A percentile compares a stretch with the other conserved stretches of the same genome.
These are phyloP conservation scores for Drosophila mimica DNA, from an alignment of 2,888 invertebrate species.

Conservation along the genomic window DNA sequence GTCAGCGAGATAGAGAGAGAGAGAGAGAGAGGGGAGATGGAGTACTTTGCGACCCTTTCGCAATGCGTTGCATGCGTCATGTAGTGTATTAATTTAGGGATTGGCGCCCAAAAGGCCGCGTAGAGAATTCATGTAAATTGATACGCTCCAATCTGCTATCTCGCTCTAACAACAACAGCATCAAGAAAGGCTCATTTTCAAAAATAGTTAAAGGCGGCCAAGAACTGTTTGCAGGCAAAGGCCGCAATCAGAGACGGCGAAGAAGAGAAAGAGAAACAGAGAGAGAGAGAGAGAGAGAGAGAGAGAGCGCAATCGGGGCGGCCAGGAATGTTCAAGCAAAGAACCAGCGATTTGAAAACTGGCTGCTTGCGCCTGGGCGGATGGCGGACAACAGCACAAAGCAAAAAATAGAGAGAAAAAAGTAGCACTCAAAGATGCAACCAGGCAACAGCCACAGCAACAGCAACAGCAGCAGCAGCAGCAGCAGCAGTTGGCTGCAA, in stretches of 20 bases:
- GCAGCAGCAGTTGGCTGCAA: slow-evolving; percentile 42
- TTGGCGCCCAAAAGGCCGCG: slow-evolving; percentile 79
- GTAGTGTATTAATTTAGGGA: slow-evolving; percentile 70
- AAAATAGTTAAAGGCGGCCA: slow-evolving; percentile 71
- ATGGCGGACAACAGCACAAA: slow-evolving; percentile 56
- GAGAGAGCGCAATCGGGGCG: slow-evolving; percentile 33
- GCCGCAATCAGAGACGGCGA: slow-evolving; percentile 19
- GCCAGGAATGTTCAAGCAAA: slow-evolving; percentile 61
- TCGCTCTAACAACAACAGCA: slow-evolving; percentile 47
- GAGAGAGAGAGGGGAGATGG: not conserved
- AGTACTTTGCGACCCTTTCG: slow-evolving; percentile 28
- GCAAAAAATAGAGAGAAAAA: slow-evolving; percentile 33
- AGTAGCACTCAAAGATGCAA: slow-evolving; percentile 77
- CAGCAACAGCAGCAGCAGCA: slow-evolving; percentile 11
- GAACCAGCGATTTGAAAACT: slow-evolving; percentile 71
- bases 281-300: slow-evolving; percentile 15
- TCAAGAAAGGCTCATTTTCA: slow-evolving; percentile 50
- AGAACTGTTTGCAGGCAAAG: slow-evolving; percentile 55
- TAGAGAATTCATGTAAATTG: slow-evolving; percentile 76
- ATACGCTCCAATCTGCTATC: slow-evolving; percentile 61
- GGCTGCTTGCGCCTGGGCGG: slow-evolving; percentile 49
- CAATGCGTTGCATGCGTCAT: slow-evolving; percentile 27
- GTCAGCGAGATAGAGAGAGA: not conserved
- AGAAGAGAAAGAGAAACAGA: slow-evolving; percentile 7
- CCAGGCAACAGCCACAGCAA: slow-evolving; percentile 31